These are phyloP conservation scores for Sphaerophoria rueppellii DNA, from an alignment of 2,888 invertebrate species.

Conservation along the genomic window DNA sequence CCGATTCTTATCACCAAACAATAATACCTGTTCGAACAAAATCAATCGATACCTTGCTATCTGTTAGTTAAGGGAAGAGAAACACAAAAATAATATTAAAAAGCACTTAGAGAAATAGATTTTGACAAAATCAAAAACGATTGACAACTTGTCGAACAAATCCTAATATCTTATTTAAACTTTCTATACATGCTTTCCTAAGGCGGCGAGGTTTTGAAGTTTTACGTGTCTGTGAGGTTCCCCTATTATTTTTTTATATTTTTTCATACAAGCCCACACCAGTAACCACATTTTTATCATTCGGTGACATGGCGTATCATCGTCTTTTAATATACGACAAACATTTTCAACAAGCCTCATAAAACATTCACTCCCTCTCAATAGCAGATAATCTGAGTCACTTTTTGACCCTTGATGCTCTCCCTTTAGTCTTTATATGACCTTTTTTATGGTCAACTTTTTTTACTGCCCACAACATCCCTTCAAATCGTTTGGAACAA, in stretches of 20 bases:
- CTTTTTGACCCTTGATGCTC: constrained; percentile 40
- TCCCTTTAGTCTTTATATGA: constrained; percentile 3
- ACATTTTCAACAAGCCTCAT: neutral
- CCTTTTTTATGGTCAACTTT: neutral
- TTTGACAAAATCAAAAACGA: constrained; percentile 22
- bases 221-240: neutral
- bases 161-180: constrained; percentile 46
- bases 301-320: neutral
- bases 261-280: neutral
- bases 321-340: constrained; percentile 1
- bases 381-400: constrained; percentile 54
- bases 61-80: constrained; percentile 21
- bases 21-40: constrained; percentile 64
- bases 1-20: constrained; percentile 61
- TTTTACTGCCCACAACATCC: constrained; percentile 10
- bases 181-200: neutral
- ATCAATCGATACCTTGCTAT: constrained; percentile 33
- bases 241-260: neutral
- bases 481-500: neutral
- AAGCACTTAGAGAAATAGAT: constrained; percentile 67
- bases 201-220: constrained; percentile 17
- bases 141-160: constrained; percentile 60
- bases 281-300: neutral
- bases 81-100: constrained; percentile 61
- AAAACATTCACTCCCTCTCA: constrained; percentile 17